Base-by-base conservation (phyloP, 2,797 vertebrate genomes). In the Crax fasciolata region DNA sequence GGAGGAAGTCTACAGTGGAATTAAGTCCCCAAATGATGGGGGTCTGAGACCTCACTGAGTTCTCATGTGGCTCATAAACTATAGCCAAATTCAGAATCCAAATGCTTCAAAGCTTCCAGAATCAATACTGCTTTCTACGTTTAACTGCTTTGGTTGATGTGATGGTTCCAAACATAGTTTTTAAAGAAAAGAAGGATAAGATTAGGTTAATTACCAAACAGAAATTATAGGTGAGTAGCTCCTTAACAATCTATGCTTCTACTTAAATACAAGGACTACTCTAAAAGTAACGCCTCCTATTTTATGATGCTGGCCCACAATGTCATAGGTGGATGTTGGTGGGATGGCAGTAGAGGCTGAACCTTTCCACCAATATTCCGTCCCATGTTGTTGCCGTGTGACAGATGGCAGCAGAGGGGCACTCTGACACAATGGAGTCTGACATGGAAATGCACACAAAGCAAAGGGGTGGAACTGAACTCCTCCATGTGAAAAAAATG, bases 241-340 rank as follows among this genome's bases (percentile, higher is more conserved):
- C 41, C 1, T 38, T 59, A 58, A 24, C 6, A 49, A 9, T 73
- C 1, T 48, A 2, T 28, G 2, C 15, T 30, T 77, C 30, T 54
- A 54, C 1, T 1, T 30, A 1, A 12, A 1, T 49, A 1, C 32
- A 2, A 8, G 35, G 35, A 35, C 35, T 35, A 35, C 35, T 35
- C 35, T 8, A 35, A 35, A 35, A 35, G 35, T 35, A 35, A 35
- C 35, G 8, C 35, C 35, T 35, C 35, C 35, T 35, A 35, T 35
- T 35, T 35, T 35, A 35, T 35, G 35, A 35, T 35, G 35, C 35
- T 35, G 35, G 35, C 35, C 35, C 35, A 35, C 35, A 35, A 35
- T 35, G 35, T 35, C 35, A 35, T 6, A 35, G 35, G 35, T 35
- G 35, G 35, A 35, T 35, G 35, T 35, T 35, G 35, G 35, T 35